Evolutionary conservation across 2,888 invertebrate species (phyloP).

Genomic region (Elegia similella): DNA sequence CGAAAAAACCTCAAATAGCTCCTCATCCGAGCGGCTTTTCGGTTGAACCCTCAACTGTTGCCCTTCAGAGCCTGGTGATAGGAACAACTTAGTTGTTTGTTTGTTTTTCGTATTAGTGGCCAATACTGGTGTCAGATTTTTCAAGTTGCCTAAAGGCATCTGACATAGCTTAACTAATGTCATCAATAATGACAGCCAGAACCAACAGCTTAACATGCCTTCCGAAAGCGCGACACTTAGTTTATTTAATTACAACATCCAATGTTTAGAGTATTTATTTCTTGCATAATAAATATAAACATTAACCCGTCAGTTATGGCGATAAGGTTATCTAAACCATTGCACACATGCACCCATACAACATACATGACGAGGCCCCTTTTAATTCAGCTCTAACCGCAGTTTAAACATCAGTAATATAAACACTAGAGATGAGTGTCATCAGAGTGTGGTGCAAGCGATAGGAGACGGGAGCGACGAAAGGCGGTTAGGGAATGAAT

Average conservation of each 20-base stretch:
- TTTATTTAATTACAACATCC: not conserved
- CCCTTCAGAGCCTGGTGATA: no score
- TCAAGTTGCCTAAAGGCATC: no score
- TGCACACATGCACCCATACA: not conserved
- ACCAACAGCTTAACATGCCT: no score
- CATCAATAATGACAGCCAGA: no score
- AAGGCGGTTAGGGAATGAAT: not conserved
- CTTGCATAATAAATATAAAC: not conserved
- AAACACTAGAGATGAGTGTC: slow-evolving; percentile 11
- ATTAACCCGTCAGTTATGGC: not conserved
- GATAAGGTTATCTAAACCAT: slow-evolving; percentile 12
- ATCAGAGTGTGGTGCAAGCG: slow-evolving; percentile 4
- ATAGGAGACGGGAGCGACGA: not conserved
- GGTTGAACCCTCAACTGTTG: no score
- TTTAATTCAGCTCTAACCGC: slow-evolving; percentile 2
- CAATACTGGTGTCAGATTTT: no score
- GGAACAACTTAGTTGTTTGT: no score
- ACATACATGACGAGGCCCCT: not conserved
- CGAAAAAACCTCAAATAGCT: no score
- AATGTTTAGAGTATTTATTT: not conserved
- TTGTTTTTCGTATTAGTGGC: no score
- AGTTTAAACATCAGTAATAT: not conserved
- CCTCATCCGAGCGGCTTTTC: no score
- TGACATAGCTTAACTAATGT: no score
- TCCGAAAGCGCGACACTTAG: no score